A percentile compares a stretch with the other conserved stretches of the same genome.
Evolutionary conservation across 1,140 invertebrate species (phyloP).

Genomic region (Drosophila kepulauana): DNA sequence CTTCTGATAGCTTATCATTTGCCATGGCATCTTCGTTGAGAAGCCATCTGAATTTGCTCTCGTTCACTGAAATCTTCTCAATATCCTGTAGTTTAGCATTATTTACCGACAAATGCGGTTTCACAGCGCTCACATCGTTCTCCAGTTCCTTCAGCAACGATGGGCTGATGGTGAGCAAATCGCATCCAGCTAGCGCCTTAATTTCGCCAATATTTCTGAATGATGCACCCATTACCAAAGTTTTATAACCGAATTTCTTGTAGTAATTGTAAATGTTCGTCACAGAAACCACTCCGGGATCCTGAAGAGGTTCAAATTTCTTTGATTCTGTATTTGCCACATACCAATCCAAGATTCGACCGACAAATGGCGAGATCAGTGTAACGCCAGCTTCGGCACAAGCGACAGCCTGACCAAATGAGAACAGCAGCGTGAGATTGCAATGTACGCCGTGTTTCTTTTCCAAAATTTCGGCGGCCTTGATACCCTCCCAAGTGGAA

Average conservation of each 20-base stretch:
- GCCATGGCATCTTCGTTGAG: constrained; percentile 99
- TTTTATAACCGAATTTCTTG: constrained; percentile 99
- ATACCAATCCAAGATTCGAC: constrained; percentile 98
- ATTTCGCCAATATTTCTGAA: constrained; percentile 99
- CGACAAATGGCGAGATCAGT: constrained; percentile 97
- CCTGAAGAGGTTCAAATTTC: constrained; percentile 92
- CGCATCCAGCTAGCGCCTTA: constrained; percentile 97
- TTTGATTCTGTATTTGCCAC: constrained; percentile 95
- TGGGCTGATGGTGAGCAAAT: constrained; percentile 97
- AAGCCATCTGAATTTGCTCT: constrained; percentile 95
- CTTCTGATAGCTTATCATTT: constrained; percentile 98
- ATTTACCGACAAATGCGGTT: constrained; percentile 84
- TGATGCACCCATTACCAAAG: constrained; percentile 99
- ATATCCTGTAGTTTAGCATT: constrained; percentile 88
- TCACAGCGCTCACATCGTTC: constrained; percentile 88
- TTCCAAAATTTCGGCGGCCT: constrained; percentile 96
- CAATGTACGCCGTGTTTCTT: constrained; percentile 97
- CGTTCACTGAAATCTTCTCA: constrained; percentile 91
- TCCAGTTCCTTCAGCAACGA: constrained; percentile 93
- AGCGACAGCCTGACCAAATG: constrained; percentile 97
- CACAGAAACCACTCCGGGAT: constrained; percentile 98
- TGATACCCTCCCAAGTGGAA: constrained; percentile 99
- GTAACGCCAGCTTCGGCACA: constrained; percentile 99
- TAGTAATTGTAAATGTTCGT: constrained; percentile 99
- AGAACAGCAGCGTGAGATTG: constrained; percentile 98